Percentiles rank a stretch among this genome's conserved stretches.
Conservation (phyloP, 1,140 invertebrate genomes). For the Hylaeus volcanicus region DNA sequence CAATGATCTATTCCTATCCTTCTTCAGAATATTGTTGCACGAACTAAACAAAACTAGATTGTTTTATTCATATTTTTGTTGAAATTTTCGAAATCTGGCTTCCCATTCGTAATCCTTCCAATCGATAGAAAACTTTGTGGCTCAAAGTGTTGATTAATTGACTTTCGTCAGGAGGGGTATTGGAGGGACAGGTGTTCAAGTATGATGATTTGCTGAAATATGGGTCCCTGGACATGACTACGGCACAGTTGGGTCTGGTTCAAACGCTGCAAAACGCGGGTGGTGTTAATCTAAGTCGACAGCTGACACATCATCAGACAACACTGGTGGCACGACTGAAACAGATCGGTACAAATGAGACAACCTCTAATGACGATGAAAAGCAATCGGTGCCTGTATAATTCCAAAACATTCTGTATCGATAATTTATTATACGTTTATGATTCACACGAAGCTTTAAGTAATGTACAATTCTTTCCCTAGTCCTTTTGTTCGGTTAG, state of each 20-base stretch:
- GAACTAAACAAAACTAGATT: too few relatives aligned
- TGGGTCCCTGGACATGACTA: slow-evolving; percentile 83
- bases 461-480: slow-evolving; percentile 65
- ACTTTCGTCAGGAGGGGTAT: slow-evolving; percentile 83
- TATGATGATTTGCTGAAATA: slow-evolving; percentile 85
- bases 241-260: slow-evolving; percentile 83
- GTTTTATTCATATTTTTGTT: too few relatives aligned
- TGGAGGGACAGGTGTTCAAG: slow-evolving; percentile 84
- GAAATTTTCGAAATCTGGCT: too few relatives aligned
- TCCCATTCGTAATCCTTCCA: too few relatives aligned
- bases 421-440: slow-evolving; percentile 74
- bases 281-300: slow-evolving; percentile 82
- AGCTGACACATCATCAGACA: slow-evolving; percentile 86
- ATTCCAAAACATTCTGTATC: slow-evolving; percentile 73
- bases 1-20: too few relatives aligned
- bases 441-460: slow-evolving; percentile 76
- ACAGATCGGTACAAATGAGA: slow-evolving; percentile 78
- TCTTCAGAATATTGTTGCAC: too few relatives aligned
- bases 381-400: slow-evolving; percentile 75
- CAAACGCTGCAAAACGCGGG: slow-evolving; percentile 84
- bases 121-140: too few relatives aligned
- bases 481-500: slow-evolving; percentile 68
- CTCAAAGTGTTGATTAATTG: not conserved
- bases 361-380: slow-evolving; percentile 64
- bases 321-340: slow-evolving; percentile 84